A percentile compares a stretch with the other conserved stretches of the same genome.
phyloP scores from a whole-genome alignment of 2,113 vertebrate genomes.

The Falco punctatus region DNA sequence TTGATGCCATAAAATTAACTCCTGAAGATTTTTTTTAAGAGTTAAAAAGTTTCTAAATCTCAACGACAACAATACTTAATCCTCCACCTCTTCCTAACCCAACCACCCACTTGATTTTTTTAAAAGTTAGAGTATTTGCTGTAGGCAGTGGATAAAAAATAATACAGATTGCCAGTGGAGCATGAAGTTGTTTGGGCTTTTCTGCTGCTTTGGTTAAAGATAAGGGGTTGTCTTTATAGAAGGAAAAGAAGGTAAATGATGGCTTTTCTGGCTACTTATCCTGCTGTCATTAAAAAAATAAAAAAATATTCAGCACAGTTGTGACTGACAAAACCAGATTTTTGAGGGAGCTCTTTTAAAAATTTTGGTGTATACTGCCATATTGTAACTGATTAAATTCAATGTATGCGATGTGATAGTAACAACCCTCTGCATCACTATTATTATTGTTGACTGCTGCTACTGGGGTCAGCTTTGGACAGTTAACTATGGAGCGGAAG shows the following conservation, averaged over 20 bases:
- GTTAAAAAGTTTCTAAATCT: not conserved
- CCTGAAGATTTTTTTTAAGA: not conserved
- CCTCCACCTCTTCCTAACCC: not conserved
- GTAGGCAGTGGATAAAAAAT: not conserved
- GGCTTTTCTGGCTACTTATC: not conserved
- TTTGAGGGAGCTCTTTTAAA: not conserved
- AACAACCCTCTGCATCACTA: not conserved
- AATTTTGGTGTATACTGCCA: not conserved
- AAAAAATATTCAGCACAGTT: not conserved
- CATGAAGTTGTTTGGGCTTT: not conserved
- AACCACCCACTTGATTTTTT: not conserved
- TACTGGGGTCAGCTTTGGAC: not conserved
- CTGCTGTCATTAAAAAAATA: not conserved
- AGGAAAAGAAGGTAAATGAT: not conserved
- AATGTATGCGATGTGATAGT: not conserved
- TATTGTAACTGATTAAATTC: not conserved
- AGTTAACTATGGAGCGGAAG: not conserved
- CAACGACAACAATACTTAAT: not conserved
- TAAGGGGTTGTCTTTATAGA: not conserved
- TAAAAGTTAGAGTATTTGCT: not conserved
- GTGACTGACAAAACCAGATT: not conserved
- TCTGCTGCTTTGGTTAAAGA: not conserved
- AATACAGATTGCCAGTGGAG: not conserved
- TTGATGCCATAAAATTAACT: not conserved
- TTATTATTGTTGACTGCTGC: not conserved